Evolutionary conservation across 2,888 invertebrate genomes (phyloP).

Genomic region (Acleris sparsana): DNA sequence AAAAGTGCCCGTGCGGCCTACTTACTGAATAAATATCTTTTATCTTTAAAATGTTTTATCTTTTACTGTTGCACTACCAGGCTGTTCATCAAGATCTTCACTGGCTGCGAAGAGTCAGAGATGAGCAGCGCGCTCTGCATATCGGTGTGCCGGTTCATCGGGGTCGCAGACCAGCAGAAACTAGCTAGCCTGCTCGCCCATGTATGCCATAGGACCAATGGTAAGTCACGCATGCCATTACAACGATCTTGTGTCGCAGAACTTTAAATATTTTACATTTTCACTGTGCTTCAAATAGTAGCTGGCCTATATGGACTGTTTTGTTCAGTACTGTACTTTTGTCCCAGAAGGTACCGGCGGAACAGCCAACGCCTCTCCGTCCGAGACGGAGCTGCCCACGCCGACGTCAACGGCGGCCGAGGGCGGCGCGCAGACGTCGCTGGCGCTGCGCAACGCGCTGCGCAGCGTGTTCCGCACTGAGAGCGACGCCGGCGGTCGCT

Average conservation of each 20-base stretch:
- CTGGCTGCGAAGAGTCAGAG: constrained; percentile 68
- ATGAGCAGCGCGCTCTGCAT: constrained; percentile 65
- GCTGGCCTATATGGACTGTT: no score
- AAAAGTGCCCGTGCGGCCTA: no score
- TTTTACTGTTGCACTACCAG: constrained; percentile 45
- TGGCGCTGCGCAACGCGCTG: constrained; percentile 72
- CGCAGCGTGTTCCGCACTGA: constrained; percentile 71
- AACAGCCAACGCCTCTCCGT: constrained; percentile 63
- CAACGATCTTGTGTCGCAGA: no score
- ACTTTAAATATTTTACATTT: no score
- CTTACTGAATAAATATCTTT: no score
- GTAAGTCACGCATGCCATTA: constrained; percentile 45
- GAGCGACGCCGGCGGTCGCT: constrained; percentile 53
- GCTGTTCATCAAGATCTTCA: constrained; percentile 75
- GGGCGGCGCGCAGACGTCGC: constrained; percentile 59
- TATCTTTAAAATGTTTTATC: no score
- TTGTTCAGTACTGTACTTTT: constrained; percentile 4
- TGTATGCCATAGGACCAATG: constrained; percentile 65
- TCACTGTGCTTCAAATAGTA: no score
- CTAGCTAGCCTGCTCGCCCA: constrained; percentile 63
- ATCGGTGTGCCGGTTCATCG: constrained; percentile 74
- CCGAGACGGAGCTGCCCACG: constrained; percentile 72
- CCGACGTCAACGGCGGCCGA: constrained; percentile 72
- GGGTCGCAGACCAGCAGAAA: constrained; percentile 71
- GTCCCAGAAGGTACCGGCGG: constrained; percentile 41